Percentiles rank a stretch among this genome's conserved stretches.
phyloP scores from a whole-genome alignment of 1,140 invertebrate genomes.

The Zaprionus capensis region DNA sequence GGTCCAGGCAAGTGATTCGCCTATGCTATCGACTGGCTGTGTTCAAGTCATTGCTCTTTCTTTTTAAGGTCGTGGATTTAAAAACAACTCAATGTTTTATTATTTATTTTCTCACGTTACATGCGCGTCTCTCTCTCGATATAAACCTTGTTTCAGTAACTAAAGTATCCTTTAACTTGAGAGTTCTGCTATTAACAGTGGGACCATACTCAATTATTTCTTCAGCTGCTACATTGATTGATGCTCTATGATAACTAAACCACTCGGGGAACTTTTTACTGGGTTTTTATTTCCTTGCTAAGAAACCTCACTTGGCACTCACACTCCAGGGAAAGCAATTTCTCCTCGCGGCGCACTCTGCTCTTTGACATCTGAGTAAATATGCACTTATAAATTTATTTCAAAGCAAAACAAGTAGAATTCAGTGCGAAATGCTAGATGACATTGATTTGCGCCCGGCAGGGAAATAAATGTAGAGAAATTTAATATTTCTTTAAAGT shows the following conservation, averaged over 20 bases:
- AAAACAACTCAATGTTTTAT: too few relatives aligned
- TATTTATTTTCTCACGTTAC: too few relatives aligned
- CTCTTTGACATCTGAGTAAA: background rate
- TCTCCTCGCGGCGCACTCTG: background rate
- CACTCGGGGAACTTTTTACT: background rate
- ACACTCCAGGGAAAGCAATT: background rate
- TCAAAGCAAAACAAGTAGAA: slow-evolving; percentile 7
- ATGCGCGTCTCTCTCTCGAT: too few relatives aligned
- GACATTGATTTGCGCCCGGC: background rate
- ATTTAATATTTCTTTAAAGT: background rate
- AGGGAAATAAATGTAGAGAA: background rate
- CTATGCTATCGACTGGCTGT: background rate
- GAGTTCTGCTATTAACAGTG: background rate
- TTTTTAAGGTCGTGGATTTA: too few relatives aligned
- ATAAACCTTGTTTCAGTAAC: too few relatives aligned
- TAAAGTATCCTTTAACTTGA: too few relatives aligned
- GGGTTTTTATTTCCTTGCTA: background rate
- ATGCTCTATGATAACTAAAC: slow-evolving; percentile 8
- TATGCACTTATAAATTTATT: slow-evolving; percentile 6
- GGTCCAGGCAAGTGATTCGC: background rate
- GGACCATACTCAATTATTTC: background rate
- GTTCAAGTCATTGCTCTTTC: too few relatives aligned
- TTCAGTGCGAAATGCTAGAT: background rate
- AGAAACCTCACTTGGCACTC: too few relatives aligned
- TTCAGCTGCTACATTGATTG: slow-evolving; percentile 18